These are phyloP conservation scores for Timema cristinae DNA, from an alignment of 2,888 invertebrate species.

Conservation along the genomic window DNA sequence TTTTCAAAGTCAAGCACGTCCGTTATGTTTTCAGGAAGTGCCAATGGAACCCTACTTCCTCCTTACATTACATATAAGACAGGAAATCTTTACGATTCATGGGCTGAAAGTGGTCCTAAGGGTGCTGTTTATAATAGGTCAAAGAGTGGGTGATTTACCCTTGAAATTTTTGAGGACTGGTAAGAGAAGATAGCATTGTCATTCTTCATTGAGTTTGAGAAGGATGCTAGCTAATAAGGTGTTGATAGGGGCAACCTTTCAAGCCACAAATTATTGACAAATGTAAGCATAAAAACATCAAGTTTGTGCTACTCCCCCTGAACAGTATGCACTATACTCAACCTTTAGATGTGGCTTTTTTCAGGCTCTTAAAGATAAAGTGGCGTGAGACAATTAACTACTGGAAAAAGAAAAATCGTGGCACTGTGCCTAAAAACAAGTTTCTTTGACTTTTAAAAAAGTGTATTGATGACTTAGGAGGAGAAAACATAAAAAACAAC, in stretches of 20 bases:
- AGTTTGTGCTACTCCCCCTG: constrained; percentile 5
- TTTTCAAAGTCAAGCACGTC: neutral
- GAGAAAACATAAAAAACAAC: too few species aligned
- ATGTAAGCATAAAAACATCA: neutral
- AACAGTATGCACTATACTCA: neutral
- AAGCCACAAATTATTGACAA: neutral
- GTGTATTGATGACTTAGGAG: neutral
- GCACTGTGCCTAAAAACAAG: constrained; percentile 5
- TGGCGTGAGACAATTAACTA: neutral
- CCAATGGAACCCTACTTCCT: constrained; percentile 5
- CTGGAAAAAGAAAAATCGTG: constrained; percentile 9
- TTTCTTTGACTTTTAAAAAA: neutral
- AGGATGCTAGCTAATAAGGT: constrained; percentile 1
- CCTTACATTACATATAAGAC: constrained; percentile 6
- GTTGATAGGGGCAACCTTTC: neutral
- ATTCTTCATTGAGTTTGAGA: neutral
- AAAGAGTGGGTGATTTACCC: constrained; percentile 10
- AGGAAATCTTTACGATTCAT: constrained; percentile 9
- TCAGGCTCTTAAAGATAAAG: neutral
- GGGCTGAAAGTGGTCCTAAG: neutral
- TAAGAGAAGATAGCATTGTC: neutral
- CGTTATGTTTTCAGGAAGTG: neutral
- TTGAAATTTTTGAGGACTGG: constrained; percentile 1
- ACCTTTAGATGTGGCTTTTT: neutral
- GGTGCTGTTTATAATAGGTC: neutral